Evolutionary conservation across 2,888 invertebrate genomes (phyloP).

Genomic region (Onchidella celtica): DNA sequence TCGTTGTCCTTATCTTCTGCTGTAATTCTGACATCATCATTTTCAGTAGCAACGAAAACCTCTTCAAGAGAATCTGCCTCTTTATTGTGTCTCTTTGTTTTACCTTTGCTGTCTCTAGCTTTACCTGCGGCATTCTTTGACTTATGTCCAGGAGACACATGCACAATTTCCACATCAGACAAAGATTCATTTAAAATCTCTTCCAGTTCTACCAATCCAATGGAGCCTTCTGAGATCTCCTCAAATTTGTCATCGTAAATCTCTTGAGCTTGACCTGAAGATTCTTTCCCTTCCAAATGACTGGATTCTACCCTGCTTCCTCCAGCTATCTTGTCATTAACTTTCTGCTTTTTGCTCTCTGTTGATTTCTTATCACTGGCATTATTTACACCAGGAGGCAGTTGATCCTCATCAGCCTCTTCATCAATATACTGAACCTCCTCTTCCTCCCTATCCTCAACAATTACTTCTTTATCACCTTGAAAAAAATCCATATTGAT

Average conservation of each 20-base stretch:
- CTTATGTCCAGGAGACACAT: background rate
- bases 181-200: constrained; percentile 28
- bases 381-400: background rate
- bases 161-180: constrained; percentile 39
- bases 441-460: constrained; percentile 18
- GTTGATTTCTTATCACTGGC: background rate
- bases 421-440: constrained; percentile 43
- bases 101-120: background rate
- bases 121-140: background rate
- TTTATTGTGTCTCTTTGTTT: constrained; percentile 6
- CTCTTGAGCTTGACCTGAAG: background rate
- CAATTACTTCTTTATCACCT: constrained; percentile 6
- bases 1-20: constrained; percentile 51
- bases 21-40: constrained; percentile 37
- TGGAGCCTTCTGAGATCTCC: constrained; percentile 50
- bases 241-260: constrained; percentile 42
- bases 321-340: background rate
- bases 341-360: background rate
- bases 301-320: background rate
- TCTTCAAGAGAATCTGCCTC: constrained; percentile 47
- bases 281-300: background rate
- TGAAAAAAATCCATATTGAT: background rate
- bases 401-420: constrained; percentile 36
- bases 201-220: constrained; percentile 36
- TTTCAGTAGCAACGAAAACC: constrained; percentile 48